phyloP scores from a whole-genome alignment of 2,888 invertebrate species.

The Carabus problematicus region DNA sequence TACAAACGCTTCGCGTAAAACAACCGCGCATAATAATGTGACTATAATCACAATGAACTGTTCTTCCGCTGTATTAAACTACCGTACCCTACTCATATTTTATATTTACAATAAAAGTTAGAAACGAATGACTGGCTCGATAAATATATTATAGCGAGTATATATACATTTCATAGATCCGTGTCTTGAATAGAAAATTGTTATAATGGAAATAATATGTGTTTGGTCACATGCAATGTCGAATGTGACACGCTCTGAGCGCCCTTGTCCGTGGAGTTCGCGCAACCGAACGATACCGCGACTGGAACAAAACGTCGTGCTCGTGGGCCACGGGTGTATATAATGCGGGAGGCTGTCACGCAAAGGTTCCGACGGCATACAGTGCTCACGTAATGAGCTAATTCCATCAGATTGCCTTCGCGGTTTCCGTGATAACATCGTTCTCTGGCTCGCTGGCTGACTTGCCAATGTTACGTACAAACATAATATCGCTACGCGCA shows the following conservation, averaged over 20 bases:
- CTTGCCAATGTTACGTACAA: neutral
- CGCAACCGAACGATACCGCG: constrained; percentile 41
- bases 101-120: neutral
- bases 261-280: constrained; percentile 28
- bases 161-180: neutral
- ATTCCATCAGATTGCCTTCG: constrained; percentile 42
- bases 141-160: neutral
- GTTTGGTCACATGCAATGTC: constrained; percentile 50
- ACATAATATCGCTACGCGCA: constrained; percentile 1
- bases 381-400: constrained; percentile 41
- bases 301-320: constrained; percentile 35
- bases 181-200: too few relatives aligned
- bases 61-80: neutral
- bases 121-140: neutral
- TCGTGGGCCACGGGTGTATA: constrained; percentile 5
- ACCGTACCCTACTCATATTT: too few relatives aligned
- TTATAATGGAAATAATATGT: too few relatives aligned
- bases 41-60: neutral
- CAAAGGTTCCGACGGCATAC: neutral
- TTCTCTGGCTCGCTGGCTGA: constrained; percentile 2
- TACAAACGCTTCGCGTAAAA: too few relatives aligned
- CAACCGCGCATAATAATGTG: too few relatives aligned
- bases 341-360: constrained; percentile 11
- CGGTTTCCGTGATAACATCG: constrained; percentile 37
- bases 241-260: constrained; percentile 50